These are phyloP conservation scores for Petrocephalus zakoni DNA, from an alignment of 2,113 vertebrate species.

Conservation along the genomic window DNA sequence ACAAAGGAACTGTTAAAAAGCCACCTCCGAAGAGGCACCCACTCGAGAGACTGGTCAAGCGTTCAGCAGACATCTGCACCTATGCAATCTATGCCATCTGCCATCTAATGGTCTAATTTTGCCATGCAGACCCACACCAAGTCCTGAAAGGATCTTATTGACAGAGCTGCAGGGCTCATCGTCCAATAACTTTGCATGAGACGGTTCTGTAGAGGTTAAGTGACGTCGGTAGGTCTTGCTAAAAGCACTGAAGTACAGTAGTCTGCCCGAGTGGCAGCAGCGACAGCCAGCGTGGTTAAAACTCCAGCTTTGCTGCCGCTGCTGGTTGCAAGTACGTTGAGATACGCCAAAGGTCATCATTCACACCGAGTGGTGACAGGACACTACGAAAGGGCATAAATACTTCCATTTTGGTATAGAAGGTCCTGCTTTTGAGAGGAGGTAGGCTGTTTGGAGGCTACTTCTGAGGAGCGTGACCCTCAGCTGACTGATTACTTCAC, in stretches of 20 bases:
- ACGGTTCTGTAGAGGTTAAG: background rate
- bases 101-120: background rate
- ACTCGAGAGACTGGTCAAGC: background rate
- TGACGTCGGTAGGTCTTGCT: background rate
- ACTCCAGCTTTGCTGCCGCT: background rate
- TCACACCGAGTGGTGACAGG: background rate
- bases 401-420: background rate
- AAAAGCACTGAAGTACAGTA: background rate
- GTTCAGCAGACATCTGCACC: background rate
- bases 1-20: background rate
- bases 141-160: background rate
- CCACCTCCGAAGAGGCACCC: background rate
- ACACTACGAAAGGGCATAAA: background rate
- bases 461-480: background rate
- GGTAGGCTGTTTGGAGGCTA: background rate
- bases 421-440: background rate
- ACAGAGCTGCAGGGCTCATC: background rate
- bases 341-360: background rate
- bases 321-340: background rate
- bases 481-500: background rate
- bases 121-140: background rate
- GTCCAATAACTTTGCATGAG: background rate
- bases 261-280: background rate
- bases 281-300: background rate
- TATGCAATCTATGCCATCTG: no score